phyloP scores from a whole-genome alignment of 92 coral and sea anemone species.

The Parazoanthus darwini region DNA sequence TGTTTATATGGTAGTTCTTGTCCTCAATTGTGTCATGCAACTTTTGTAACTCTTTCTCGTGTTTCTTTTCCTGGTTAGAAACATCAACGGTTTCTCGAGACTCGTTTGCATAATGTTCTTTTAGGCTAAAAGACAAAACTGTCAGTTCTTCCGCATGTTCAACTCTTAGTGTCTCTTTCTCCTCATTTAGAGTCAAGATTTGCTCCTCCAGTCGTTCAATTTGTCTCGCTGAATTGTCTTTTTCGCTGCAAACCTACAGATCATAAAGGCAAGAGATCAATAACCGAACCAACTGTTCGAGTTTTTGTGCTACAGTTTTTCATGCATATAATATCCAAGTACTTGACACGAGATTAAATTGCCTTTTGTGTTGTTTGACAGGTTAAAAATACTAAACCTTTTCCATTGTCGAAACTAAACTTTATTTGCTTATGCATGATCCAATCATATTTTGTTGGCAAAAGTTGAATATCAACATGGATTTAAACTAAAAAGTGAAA shows the following conservation, averaged over 20 bases:
- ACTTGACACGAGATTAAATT: constrained; percentile 15
- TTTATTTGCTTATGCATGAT: constrained; percentile 22
- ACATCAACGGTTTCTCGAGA: constrained; percentile 44
- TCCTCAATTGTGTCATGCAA: constrained; percentile 69
- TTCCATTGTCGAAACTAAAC: constrained; percentile 13
- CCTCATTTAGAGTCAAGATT: constrained; percentile 62
- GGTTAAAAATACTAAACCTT: constrained; percentile 5
- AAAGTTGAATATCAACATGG: not conserved
- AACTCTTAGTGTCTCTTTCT: constrained; percentile 59
- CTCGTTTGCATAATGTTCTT: constrained; percentile 69
- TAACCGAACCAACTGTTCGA: not conserved
- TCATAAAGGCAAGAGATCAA: not conserved
- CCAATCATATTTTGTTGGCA: constrained; percentile 4
- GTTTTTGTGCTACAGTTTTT: not conserved
- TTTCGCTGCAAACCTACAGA: constrained; percentile 65
- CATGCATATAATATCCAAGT: constrained; percentile 23
- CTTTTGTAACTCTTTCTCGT: constrained; percentile 74
- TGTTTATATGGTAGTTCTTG: constrained; percentile 80
- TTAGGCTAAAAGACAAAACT: constrained; percentile 74
- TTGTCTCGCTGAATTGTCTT: constrained; percentile 57
- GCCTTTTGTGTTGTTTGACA: constrained; percentile 30
- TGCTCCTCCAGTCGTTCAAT: constrained; percentile 51
- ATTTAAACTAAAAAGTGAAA: not conserved
- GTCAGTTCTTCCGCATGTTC: constrained; percentile 85
- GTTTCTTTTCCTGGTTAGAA: constrained; percentile 51